Base-by-base conservation (phyloP, 2,888 invertebrate genomes). In the Leptothorax acervorum region DNA sequence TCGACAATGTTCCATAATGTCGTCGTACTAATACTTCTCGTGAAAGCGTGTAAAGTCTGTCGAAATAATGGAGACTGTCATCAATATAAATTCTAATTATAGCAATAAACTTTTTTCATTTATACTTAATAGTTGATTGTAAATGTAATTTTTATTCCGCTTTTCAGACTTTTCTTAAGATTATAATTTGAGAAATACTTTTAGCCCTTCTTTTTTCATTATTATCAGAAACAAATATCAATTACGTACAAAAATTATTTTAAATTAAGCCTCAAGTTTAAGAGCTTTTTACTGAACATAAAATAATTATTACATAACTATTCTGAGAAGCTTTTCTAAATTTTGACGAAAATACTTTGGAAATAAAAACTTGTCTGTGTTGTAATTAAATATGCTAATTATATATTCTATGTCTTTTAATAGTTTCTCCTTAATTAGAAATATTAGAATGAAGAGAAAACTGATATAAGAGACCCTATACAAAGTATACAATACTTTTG, bases 1-100 rank as follows among this genome's bases (percentile, higher is more conserved):
- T 85, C 86, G 63, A 75, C 71, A 42, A 28, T 55, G 28, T 31
- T 57, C 31, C n/a, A 12, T 62, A 45, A 45, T 11, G 45, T n/a
- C 12, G 2, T 55, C 15, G 12, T 45, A 11, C 12, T 55, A 66
- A 55, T 42, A 15, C n/a, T 15, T 48, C n/a, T 78, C n/a, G 0
- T 28, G 23, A 78, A 68, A 68, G 12, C 53, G 8, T 8, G 12
- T 66, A 48, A 66, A n/a, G 1, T 75, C 35, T 75, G 28, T 39
- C 23, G 31, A 15, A 12, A 55, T 66, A 42, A 55, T 18, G 31
- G 9, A 42, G 28, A 28, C 11, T 28, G 31, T n/a, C 28, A 28
- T 3, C 3, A 28, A 39, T 42, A 23, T 45, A 42, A 48, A 74
- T 74, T 42, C 42, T 42, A 42, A 42, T 42, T 42, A 42, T 8